Conservation (phyloP, 2,888 invertebrate genomes). For the Pristionchus exspectatus region DNA sequence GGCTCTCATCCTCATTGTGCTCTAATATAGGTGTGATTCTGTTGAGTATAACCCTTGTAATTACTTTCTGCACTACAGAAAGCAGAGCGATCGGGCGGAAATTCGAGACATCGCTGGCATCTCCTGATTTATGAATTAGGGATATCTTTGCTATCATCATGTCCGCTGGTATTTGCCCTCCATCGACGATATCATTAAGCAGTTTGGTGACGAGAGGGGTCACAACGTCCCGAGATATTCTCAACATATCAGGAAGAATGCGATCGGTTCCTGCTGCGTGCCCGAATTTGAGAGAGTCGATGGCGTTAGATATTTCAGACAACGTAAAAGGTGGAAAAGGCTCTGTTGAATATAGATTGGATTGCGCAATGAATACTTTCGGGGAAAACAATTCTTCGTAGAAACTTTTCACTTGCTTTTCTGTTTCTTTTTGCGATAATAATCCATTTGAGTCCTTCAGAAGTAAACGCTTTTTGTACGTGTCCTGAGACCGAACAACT, state of each 20-base stretch:
- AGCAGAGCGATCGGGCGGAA: conserved; percentile 16
- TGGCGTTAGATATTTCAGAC: neutral
- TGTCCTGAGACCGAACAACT: neutral
- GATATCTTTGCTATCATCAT: conserved; percentile 1
- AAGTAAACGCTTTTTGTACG: neutral
- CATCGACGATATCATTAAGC: neutral
- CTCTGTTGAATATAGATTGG: neutral
- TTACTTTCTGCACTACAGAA: neutral
- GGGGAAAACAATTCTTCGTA: conserved; percentile 1
- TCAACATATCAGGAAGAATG: neutral
- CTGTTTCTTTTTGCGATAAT: neutral
- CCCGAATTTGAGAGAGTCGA: conserved; percentile 23
- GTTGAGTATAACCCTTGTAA: neutral
- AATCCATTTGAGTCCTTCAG: neutral
- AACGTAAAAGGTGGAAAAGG: neutral
- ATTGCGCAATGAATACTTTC: neutral
- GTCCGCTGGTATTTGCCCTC: neutral
- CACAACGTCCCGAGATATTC: neutral
- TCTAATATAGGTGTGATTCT: neutral
- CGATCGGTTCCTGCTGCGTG: neutral
- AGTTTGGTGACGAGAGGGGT: neutral
- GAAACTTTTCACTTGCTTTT: neutral
- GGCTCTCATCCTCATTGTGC: neutral
- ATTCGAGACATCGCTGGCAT: neutral
- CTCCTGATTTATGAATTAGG: conserved; percentile 18